These are phyloP conservation scores for Stichopus chloronotus DNA, from an alignment of 35 echinoderm and acorn worm species.

Conservation along the genomic window DNA sequence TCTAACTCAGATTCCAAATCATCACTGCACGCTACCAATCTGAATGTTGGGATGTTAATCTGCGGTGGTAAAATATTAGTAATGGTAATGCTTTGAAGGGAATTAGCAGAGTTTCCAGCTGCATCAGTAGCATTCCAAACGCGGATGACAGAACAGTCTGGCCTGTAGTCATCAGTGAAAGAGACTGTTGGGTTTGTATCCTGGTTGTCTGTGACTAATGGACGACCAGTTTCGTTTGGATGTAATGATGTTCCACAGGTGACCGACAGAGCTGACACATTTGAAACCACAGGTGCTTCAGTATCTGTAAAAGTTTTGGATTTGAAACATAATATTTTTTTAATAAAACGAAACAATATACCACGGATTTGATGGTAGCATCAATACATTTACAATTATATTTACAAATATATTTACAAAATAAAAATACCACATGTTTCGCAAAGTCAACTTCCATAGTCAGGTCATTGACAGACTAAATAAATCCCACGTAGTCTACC, in stretches of 20 bases:
- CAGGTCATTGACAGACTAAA: no score
- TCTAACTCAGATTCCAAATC: constrained; percentile 40
- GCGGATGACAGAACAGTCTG: constrained; percentile 28
- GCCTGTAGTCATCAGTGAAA: not conserved
- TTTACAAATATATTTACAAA: not conserved
- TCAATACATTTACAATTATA: not conserved
- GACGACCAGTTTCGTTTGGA: constrained; percentile 34
- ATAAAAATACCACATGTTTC: no score
- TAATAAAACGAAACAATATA: not conserved
- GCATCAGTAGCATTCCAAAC: constrained; percentile 54
- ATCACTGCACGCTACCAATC: constrained; percentile 29
- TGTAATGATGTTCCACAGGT: constrained; percentile 27
- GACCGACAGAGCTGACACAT: not conserved
- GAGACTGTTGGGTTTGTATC: not conserved
- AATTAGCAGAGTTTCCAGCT: constrained; percentile 29
- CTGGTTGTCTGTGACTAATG: constrained; percentile 48
- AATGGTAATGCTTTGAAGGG: constrained; percentile 25
- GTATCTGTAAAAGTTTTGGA: not conserved
- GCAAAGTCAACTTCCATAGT: no score
- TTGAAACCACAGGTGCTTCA: constrained; percentile 22
- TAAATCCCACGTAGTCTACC: no score
- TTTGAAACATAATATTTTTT: not conserved
- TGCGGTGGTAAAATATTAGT: constrained; percentile 10
- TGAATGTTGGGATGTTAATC: constrained; percentile 24
- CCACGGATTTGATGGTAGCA: not conserved